Base-by-base conservation (phyloP, 2,797 vertebrate genomes). In the Pseudomugil tenellus region DNA sequence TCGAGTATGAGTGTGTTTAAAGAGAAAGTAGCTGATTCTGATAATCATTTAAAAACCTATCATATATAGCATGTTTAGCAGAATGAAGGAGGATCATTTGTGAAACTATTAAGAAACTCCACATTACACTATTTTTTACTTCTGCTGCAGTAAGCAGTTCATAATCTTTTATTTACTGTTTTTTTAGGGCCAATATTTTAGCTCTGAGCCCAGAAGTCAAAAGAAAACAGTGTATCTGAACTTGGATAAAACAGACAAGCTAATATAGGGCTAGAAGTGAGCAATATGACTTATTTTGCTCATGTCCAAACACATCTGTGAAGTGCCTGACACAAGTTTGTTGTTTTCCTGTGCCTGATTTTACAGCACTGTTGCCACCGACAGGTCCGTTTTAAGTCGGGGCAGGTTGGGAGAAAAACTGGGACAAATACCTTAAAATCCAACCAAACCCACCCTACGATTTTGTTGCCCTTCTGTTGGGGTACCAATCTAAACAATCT, bases 1-100 rank as follows among this genome's bases (percentile, higher is more conserved):
- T 59, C 56, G n/a, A 51, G 32, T 70, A 39, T 49, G 28, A 64
- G 26, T 43, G 48, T 37, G 51, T 14, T 41, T 12, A 56, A 29
- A 54, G 26, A 60, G 52, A 41, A 67, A 56, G 9, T n/a, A 39
- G 25, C 39, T 12, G 23, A 23, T 26, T 3, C 6, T 63, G 9
- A 17, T 39, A 29, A 21, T 54, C 16, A 13, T 21, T 35, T 31
- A 7, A n/a, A 35, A 56, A 21, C 13, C 5, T 35, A 32, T 39
- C 43, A 28, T 14, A 1, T 34, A 34, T 46, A 46, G 19, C 49
- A 55, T 31, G 25, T 55, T 62, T 55, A 26, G 25, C 37, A 43
- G 2, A 26, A 55, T 16, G 7, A 16, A 28, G 6, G 14, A 29
- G 3, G 6, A 34, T 29, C 37, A 61, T 12, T 4, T n/a, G 57